These are phyloP conservation scores for Drosophila micromelanica DNA, from an alignment of 1,140 invertebrate species.

Conservation along the genomic window DNA sequence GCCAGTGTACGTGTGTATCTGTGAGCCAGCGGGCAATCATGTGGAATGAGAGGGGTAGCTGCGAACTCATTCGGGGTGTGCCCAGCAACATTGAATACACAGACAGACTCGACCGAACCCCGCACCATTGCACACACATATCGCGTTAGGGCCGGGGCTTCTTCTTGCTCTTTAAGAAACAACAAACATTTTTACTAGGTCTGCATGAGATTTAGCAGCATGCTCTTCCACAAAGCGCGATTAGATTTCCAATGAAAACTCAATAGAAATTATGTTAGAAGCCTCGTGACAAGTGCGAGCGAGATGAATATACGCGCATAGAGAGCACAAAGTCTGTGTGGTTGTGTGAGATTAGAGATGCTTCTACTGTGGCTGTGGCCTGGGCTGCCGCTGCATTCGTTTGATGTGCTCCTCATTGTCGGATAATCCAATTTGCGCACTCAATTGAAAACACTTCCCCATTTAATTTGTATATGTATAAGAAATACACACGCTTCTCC, in stretches of 20 bases:
- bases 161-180: slow-evolving; percentile 83
- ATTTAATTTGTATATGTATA: background rate
- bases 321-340: slow-evolving; percentile 3
- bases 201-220: slow-evolving; percentile 77
- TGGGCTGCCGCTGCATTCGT: slow-evolving; percentile 36
- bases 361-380: slow-evolving; percentile 5
- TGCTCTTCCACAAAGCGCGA: slow-evolving; percentile 51
- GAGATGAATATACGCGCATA: slow-evolving; percentile 48
- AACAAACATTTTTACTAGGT: slow-evolving; percentile 84
- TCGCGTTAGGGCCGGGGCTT: slow-evolving; percentile 57
- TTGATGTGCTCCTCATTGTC: slow-evolving; percentile 41
- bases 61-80: background rate
- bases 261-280: slow-evolving; percentile 82
- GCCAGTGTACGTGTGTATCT: slow-evolving; percentile 39
- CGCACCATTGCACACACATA: background rate
- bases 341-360: slow-evolving; percentile 49
- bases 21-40: background rate
- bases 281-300: slow-evolving; percentile 60
- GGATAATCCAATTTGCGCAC: slow-evolving; percentile 76
- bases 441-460: slow-evolving; percentile 42
- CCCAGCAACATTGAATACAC: slow-evolving; percentile 15
- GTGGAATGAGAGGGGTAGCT: background rate
- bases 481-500: slow-evolving; percentile 8
- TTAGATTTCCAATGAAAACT: slow-evolving; percentile 82
- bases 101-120: background rate